Evolutionary conservation across 2,113 vertebrate species (phyloP), one percentile per base, ranked within the genome.

Genomic region (Alexandromys fortis): DNA sequence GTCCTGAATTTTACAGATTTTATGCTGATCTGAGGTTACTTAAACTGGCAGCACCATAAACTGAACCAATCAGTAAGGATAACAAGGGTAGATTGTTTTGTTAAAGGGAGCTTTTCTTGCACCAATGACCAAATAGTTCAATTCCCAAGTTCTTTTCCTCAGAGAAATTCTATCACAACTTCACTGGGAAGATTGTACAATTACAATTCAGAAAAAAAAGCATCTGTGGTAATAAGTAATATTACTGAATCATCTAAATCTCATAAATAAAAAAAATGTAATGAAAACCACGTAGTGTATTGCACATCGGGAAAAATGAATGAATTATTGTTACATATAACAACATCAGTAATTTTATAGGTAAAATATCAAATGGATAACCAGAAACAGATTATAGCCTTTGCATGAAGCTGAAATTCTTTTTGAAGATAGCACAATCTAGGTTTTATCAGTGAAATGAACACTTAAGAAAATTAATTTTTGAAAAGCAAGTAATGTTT

Each of bases 141-240:
- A 81, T 28, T 89, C 19, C 33, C 63, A 77, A 49, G 45, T 0
- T 72, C 35, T 9, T 65, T 72, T 38, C 52, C 1, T 28, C 49
- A 82, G 68, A 96, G 73, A 90, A 73, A 87, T 82, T 79, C 11
- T 72, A 79, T 73, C n/a, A 76, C 24, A 89, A 47, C 11, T 89
- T 2, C 8, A 70, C 3, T 17, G 67, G 65, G 13, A 86, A 75
- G 17, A 49, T 28, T 85, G 8, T 21, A 88, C 13, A 75, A 79
- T 38, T 68, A 68, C 79, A 14, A 21, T 73, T 76, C 30, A 91
- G 72, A 17, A 77, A 88, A 89, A 90, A 63, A 85, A 4, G 2
- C 8, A 47, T 35, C 28, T 38, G 61, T 72, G 63, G 11, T 33
- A 63, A 81, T 30, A 63, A 45, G 14, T 68, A 35, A 67, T 85